Conservation (phyloP, 2,113 vertebrate species). For the Nasalis larvatus region DNA sequence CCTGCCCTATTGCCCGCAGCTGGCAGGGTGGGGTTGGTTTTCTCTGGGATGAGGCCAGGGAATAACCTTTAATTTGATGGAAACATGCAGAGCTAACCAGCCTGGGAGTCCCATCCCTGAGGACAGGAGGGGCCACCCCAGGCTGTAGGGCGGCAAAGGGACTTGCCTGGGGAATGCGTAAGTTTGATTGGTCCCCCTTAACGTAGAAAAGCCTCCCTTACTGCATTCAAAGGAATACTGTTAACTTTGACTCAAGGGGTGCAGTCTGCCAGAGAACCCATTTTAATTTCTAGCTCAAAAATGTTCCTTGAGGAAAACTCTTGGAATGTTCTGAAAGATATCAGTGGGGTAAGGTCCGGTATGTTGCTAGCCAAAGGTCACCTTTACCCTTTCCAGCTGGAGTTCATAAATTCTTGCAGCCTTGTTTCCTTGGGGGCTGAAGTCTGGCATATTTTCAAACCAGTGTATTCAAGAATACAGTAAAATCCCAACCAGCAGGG, state of each 20-base stretch:
- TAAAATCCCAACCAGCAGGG: neutral
- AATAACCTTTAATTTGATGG: neutral
- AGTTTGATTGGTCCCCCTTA: neutral
- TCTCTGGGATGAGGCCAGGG: neutral
- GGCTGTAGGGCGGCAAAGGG: slow-evolving; percentile 51
- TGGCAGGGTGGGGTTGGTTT: neutral
- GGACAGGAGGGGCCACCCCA: neutral
- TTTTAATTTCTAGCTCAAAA: slow-evolving; percentile 41
- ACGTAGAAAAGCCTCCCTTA: neutral
- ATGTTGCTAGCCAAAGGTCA: neutral
- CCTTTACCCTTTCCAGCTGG: neutral
- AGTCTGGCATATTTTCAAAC: slow-evolving; percentile 9
- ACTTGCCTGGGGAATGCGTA: neutral
- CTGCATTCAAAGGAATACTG: neutral
- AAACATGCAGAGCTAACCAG: neutral
- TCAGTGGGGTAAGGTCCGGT: neutral
- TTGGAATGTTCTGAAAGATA: slow-evolving; percentile 33
- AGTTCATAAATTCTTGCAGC: neutral
- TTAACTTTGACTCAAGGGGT: slow-evolving; percentile 27
- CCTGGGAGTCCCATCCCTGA: neutral
- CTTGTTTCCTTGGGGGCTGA: slow-evolving; percentile 27
- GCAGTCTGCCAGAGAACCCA: neutral
- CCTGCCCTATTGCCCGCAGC: no score
- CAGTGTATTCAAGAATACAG: slow-evolving; percentile 4
- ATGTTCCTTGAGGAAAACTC: slow-evolving; percentile 1